These are phyloP conservation scores for Amphipoea oculea DNA, from an alignment of 2,888 invertebrate species.

Conservation along the genomic window DNA sequence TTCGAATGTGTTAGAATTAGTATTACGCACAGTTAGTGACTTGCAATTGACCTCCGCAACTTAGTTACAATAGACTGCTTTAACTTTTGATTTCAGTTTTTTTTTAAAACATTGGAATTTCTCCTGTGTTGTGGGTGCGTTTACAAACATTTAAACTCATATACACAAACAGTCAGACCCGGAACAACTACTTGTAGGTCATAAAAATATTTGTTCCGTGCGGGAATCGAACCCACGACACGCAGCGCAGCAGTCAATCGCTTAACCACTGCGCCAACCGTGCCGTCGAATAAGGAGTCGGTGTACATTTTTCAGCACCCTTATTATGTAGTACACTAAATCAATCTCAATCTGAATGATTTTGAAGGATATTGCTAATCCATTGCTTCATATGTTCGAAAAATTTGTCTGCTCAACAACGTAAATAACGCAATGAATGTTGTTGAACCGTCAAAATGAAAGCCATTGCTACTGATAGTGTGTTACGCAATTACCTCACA, in stretches of 20 bases:
- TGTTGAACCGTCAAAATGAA: background rate
- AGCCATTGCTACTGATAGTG: background rate
- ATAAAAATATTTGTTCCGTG: no score
- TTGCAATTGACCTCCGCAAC: constrained; percentile 4
- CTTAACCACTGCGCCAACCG: no score
- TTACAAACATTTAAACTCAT: no score
- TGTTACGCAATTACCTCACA: background rate
- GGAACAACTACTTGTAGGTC: no score
- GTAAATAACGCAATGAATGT: background rate
- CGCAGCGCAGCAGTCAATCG: no score
- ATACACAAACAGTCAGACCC: no score
- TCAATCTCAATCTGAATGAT: no score
- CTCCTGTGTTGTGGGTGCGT: no score
- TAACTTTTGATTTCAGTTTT: constrained; percentile 16
- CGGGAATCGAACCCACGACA: no score
- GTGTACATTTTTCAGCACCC: background rate
- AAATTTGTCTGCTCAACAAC: background rate
- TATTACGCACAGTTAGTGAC: background rate
- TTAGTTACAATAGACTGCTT: constrained; percentile 8
- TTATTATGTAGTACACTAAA: no score
- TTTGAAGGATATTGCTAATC: background rate
- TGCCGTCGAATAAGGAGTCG: background rate
- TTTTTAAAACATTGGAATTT: no score
- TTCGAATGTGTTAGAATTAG: background rate
- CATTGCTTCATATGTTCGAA: background rate